These are phyloP conservation scores for Aldrovandia affinis DNA, from an alignment of 2,797 vertebrate species.

Conservation along the genomic window DNA sequence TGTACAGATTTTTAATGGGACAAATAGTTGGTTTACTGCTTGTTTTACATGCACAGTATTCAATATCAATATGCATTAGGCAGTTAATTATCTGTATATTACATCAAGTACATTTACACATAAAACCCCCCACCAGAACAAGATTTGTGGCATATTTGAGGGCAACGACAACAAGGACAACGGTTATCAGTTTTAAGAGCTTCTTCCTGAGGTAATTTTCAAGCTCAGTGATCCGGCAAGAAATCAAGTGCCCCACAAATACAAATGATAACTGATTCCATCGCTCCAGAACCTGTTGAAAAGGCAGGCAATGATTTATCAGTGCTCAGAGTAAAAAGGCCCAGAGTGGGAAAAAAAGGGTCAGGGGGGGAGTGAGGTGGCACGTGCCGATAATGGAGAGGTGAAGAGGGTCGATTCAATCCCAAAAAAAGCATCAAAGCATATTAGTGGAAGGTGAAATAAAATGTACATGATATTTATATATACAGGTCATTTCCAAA, in stretches of 20 bases:
- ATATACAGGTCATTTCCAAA: too few relatives aligned
- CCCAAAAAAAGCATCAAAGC: neutral
- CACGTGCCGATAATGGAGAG: neutral
- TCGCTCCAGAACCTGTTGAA: neutral
- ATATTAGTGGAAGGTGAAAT: too few relatives aligned
- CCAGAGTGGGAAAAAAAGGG: neutral
- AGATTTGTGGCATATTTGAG: slow-evolving; percentile 8
- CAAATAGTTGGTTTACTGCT: neutral
- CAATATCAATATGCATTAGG: neutral
- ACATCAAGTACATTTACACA: neutral
- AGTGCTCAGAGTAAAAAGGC: neutral
- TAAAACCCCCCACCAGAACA: neutral
- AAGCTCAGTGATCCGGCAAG: slow-evolving; percentile 19
- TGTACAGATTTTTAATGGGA: neutral
- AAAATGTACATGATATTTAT: too few relatives aligned
- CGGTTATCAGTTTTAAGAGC: slow-evolving; percentile 10
- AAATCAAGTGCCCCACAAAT: neutral
- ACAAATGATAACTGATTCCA: neutral
- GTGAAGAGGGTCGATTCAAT: neutral
- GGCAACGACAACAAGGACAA: neutral
- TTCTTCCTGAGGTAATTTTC: slow-evolving; percentile 20
- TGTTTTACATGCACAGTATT: neutral
- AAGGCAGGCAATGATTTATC: neutral
- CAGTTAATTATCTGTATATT: neutral
- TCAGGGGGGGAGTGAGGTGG: neutral